Conservation (phyloP, 2,113 vertebrate genomes). For the Castor canadensis region DNA sequence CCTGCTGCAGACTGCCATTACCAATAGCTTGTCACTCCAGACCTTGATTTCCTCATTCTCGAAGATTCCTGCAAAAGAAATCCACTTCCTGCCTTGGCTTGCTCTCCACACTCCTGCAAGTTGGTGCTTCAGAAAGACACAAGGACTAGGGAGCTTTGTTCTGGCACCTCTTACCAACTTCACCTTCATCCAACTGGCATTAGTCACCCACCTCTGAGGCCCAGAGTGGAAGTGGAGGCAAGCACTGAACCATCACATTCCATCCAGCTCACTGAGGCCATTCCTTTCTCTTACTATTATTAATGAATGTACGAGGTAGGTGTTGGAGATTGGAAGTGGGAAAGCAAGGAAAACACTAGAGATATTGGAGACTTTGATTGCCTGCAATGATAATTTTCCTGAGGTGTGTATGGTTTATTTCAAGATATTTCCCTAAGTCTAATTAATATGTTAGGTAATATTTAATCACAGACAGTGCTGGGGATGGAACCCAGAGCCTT, state of each 20-base stretch:
- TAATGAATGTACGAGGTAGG: neutral
- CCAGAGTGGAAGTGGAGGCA: neutral
- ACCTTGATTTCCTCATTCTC: constrained; percentile 33
- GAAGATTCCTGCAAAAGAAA: constrained; percentile 15
- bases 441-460: no score
- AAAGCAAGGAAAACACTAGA: neutral
- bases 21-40: neutral
- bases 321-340: neutral
- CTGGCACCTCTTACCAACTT: neutral
- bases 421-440: neutral
- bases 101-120: neutral
- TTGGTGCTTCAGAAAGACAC: neutral
- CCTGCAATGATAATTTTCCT: neutral
- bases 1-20: neutral
- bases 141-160: neutral
- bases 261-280: neutral
- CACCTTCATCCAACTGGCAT: neutral
- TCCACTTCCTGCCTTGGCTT: neutral
- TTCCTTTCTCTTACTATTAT: neutral
- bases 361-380: neutral
- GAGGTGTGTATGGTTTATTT: neutral
- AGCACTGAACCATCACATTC: neutral
- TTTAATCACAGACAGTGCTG: neutral
- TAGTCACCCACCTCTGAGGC: neutral
- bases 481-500: no score